Conservation (phyloP, 2,888 invertebrate species). For the Dione juno region DNA sequence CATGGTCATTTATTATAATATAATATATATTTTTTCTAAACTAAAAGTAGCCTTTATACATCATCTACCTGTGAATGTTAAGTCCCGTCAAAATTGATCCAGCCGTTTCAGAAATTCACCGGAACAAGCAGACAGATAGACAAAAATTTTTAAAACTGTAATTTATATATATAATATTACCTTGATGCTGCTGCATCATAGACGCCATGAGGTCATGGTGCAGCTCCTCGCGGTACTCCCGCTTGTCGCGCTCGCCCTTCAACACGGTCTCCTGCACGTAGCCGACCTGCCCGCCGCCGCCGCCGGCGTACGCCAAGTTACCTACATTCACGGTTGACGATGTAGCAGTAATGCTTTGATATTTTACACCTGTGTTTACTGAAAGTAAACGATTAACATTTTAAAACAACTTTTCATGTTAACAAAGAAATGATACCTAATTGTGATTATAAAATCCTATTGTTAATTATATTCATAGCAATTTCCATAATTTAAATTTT, state of each 20-base stretch:
- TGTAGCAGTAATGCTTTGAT: slow-evolving; percentile 78
- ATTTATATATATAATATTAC: no score
- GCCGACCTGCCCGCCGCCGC: slow-evolving; percentile 68
- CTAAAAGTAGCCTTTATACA: no score
- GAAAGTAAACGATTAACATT: slow-evolving; percentile 32
- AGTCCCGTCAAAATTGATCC: no score
- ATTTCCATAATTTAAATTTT: no score
- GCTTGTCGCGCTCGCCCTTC: slow-evolving; percentile 72
- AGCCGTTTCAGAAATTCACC: no score
- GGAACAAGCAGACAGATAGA: no score
- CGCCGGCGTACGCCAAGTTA: slow-evolving; percentile 68
- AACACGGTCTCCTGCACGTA: slow-evolving; percentile 66
- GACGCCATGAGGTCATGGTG: slow-evolving; percentile 83
- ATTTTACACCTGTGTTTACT: slow-evolving; percentile 79
- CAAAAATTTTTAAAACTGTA: no score
- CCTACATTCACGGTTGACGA: slow-evolving; percentile 74
- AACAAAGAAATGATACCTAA: not conserved
- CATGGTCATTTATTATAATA: no score
- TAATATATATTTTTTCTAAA: no score
- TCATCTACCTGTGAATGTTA: no score
- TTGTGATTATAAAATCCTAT: not conserved
- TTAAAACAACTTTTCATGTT: not conserved
- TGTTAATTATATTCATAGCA: not conserved
- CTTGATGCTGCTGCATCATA: slow-evolving; percentile 79
- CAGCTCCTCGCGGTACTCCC: slow-evolving; percentile 78